Percentiles rank a stretch among this genome's conserved stretches.
phyloP scores from a whole-genome alignment of 2,113 vertebrate genomes.

The Hypocryptadius cinnamomeus region DNA sequence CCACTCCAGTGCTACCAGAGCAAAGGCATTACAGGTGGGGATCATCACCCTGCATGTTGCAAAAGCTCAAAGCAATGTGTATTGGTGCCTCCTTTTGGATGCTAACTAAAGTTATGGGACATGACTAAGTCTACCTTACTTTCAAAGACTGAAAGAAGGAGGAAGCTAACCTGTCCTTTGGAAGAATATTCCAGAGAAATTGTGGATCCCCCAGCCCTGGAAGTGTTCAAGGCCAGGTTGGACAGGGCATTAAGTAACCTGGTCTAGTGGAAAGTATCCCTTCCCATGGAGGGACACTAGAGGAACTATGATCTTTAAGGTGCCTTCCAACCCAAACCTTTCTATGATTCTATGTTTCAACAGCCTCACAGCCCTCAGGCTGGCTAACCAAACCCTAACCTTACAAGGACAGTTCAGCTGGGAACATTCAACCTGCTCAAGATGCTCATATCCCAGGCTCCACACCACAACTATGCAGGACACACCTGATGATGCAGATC shows the following conservation, averaged over 20 bases:
- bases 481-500: neutral
- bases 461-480: neutral
- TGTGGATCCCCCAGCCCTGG: neutral
- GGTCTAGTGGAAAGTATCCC: neutral
- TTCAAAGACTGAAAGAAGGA: neutral
- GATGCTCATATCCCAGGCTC: neutral
- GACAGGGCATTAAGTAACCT: neutral
- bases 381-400: neutral
- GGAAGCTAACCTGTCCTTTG: neutral
- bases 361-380: neutral
- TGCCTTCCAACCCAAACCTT: neutral
- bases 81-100: neutral
- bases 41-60: neutral
- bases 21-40: neutral
- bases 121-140: neutral
- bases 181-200: neutral
- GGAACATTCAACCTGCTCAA: neutral
- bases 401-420: neutral
- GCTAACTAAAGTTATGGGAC: neutral
- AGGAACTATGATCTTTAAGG: neutral
- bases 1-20: neutral
- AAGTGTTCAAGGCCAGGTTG: neutral
- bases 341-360: neutral
- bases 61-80: neutral
- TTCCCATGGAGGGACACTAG: neutral